Percentiles rank a stretch among this genome's conserved stretches.
Evolutionary conservation across 2,888 invertebrate species (phyloP).

Genomic region (Lepidocyrtinus sp.): DNA sequence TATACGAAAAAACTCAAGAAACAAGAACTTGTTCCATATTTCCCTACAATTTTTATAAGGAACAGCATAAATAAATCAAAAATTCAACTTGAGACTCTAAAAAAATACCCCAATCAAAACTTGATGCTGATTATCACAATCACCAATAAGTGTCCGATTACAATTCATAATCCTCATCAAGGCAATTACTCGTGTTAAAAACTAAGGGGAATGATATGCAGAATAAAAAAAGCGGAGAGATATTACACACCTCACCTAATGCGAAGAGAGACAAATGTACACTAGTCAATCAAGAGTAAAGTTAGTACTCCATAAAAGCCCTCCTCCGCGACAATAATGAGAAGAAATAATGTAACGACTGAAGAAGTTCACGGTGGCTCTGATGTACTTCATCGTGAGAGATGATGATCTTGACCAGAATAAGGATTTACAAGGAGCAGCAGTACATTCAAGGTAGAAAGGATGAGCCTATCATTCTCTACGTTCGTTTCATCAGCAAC

Average conservation of each 20-base stretch:
- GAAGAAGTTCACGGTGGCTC: background rate
- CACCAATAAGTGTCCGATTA: too few relatives aligned
- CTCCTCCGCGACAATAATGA: constrained; percentile 49
- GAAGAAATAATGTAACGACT: constrained; percentile 12
- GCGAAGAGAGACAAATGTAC: constrained; percentile 47
- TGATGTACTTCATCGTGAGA: background rate
- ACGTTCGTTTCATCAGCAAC: constrained; percentile 22
- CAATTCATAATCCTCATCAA: too few relatives aligned
- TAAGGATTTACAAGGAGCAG: constrained; percentile 60
- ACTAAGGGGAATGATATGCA: too few relatives aligned
- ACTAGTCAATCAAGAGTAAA: constrained; percentile 53
- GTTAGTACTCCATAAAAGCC: constrained; percentile 50
- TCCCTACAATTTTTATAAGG: too few relatives aligned
- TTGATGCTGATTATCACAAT: too few relatives aligned
- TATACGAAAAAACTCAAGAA: too few relatives aligned
- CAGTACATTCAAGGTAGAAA: constrained; percentile 58
- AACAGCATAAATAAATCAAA: too few relatives aligned
- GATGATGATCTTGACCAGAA: constrained; percentile 60
- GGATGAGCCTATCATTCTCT: constrained; percentile 56
- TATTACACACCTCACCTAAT: constrained; percentile 28
- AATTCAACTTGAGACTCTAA: too few relatives aligned
- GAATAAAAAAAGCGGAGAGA: background rate
- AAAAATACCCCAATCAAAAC: too few relatives aligned
- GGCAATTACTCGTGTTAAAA: too few relatives aligned
- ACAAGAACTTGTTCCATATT: too few relatives aligned